phyloP scores from a whole-genome alignment of 2,797 vertebrate genomes.

The Eulemur coronatus region DNA sequence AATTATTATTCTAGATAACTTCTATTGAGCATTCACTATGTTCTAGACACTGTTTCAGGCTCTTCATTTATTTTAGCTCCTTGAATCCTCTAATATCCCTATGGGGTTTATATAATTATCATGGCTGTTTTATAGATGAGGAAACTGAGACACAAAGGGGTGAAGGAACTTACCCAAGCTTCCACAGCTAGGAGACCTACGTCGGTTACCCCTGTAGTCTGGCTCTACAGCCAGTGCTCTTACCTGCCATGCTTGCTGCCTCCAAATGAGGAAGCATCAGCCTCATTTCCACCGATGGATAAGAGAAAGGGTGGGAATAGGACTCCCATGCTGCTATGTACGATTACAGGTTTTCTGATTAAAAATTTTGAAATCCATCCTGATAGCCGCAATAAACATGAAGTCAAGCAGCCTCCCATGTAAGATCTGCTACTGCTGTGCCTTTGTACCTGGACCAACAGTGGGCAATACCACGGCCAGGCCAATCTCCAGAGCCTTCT shows the following conservation, averaged over 20 bases:
- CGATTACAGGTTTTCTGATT: neutral
- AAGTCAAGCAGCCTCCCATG: neutral
- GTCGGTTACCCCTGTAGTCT: neutral
- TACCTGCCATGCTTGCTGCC: neutral
- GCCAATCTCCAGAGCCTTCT: neutral
- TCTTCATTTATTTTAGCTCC: neutral
- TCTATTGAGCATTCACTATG: neutral
- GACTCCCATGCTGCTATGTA: neutral
- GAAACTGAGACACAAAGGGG: neutral
- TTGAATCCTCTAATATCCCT: neutral
- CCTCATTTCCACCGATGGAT: neutral
- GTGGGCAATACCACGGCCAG: neutral
- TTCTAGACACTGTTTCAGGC: neutral
- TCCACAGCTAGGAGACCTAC: neutral
- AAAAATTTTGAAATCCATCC: neutral
- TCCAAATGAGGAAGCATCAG: neutral
- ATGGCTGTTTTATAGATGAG: neutral
- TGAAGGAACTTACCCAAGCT: neutral
- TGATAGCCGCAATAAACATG: neutral
- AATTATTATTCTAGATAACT: neutral
- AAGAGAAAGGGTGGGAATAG: neutral
- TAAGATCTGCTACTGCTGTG: neutral
- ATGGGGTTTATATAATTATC: neutral
- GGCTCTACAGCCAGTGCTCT: neutral
- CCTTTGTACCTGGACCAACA: neutral